phyloP scores from a whole-genome alignment of 2,113 vertebrate species.

The Hiodon alosoides region DNA sequence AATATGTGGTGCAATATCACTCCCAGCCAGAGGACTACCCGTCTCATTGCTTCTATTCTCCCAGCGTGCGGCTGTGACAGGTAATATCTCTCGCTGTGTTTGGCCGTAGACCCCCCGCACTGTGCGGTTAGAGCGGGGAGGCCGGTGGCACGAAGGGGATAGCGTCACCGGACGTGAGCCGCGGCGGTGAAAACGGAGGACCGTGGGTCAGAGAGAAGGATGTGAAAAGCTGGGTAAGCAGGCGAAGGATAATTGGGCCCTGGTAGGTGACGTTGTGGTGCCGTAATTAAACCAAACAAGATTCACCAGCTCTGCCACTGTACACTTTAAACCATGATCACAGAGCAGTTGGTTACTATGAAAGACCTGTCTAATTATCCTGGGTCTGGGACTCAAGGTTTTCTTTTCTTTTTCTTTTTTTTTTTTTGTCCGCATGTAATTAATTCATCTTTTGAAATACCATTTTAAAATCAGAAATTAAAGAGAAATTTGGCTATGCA shows the following conservation, averaged over 20 bases:
- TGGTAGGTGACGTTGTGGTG: conserved; percentile 61
- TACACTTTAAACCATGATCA: conserved; percentile 69
- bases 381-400: conserved; percentile 24
- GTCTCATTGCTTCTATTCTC: neutral
- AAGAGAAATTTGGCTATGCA: conserved; percentile 51
- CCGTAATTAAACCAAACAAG: conserved; percentile 70
- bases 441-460: conserved; percentile 56
- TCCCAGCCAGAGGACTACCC: neutral
- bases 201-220: conserved; percentile 45
- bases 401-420: conserved; percentile 48
- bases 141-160: no score
- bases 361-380: conserved; percentile 68
- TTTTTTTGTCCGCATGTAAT: conserved; percentile 55
- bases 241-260: conserved; percentile 68
- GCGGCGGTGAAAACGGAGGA: conserved; percentile 34
- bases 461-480: conserved; percentile 65
- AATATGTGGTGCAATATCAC: neutral
- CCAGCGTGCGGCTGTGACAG: no score
- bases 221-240: conserved; percentile 37
- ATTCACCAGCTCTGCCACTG: conserved; percentile 61
- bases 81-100: no score
- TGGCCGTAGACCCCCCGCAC: no score
- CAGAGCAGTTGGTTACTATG: conserved; percentile 59
- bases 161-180: neutral
- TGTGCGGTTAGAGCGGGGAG: no score